Percentiles rank a stretch among this genome's conserved stretches.
Evolutionary conservation across 2,888 invertebrate genomes (phyloP).

Genomic region (Scaptomyza caliginosa): DNA sequence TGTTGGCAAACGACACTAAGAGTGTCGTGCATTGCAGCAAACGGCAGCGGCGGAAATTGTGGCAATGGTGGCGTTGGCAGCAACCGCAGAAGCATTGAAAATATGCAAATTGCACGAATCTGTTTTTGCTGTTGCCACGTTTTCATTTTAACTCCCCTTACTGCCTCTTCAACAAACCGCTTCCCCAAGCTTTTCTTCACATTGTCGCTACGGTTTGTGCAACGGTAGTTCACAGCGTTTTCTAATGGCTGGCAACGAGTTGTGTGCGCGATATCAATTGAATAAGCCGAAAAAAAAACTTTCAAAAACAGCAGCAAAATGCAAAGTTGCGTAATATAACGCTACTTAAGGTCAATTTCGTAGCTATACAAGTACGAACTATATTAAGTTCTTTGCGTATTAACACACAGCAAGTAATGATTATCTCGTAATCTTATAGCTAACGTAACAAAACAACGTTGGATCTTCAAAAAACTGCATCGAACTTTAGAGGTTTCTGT

Average conservation of each 20-base stretch:
- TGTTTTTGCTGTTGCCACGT: conserved; percentile 53
- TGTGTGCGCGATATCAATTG: conserved; percentile 44
- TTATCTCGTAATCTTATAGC: too few relatives aligned
- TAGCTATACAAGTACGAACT: neutral
- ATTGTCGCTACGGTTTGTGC: neutral
- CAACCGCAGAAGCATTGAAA: conserved; percentile 48
- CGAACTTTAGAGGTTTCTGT: too few relatives aligned
- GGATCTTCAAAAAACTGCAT: too few relatives aligned
- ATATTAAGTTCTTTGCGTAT: neutral
- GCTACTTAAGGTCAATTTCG: conserved; percentile 21
- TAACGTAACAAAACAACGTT: neutral
- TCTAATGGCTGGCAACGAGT: conserved; percentile 35
- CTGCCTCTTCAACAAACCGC: neutral
- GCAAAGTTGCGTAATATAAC: conserved; percentile 25
- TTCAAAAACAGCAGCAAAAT: conserved; percentile 15
- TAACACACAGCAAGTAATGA: too few relatives aligned
- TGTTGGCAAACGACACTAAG: conserved; percentile 58
- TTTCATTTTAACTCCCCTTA: conserved; percentile 26
- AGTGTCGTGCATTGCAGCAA: conserved; percentile 44
- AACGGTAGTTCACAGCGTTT: conserved; percentile 1
- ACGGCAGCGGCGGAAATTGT: conserved; percentile 13
- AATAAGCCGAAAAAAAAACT: conserved; percentile 29
- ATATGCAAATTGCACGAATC: conserved; percentile 78
- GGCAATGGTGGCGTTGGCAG: too few relatives aligned
- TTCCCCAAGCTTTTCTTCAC: neutral